Evolutionary conservation across 2,113 vertebrate genomes (phyloP), one percentile per base, ranked within the genome.

Genomic region (Rhynchomys soricoides): DNA sequence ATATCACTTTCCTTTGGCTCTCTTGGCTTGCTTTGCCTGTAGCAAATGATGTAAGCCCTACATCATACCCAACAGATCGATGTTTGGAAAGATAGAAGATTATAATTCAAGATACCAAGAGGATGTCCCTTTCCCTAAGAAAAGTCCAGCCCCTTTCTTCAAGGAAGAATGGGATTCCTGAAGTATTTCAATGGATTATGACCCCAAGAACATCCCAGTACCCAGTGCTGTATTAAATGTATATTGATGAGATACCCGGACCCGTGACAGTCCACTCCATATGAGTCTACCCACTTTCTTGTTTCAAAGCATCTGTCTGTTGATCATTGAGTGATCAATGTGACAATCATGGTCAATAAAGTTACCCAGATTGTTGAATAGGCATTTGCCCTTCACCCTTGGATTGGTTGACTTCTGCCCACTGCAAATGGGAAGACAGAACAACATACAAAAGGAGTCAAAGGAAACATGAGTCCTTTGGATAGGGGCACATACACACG

Each of bases 351-450:
- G 86, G 94, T 94, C 95, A 86, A 45, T n/a, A 70, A 95, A 97
- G 31, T 22, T 81, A 64, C 73, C 50, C 52, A 92, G n/a, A 77
- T 50, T 29, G 40, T 89, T 95, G 21, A 78, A 3, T 78, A 31
- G 64, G 48, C 6, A 29, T 89, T 90, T 95, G 52, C 1, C 40
- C 82, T 85, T 71, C 15, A 77, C 68, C 40, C 37, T 83, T 88
- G 83, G 59, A 87, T 97, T 96, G 95, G 92, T 81, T 97, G 89
- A 93, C 86, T 79, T 97, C 57, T 86, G 48, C 12, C 24, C 45
- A 48, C 57, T 13, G 19, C 48, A 93, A 83, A 40, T 37, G 24
- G 40, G 34, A 79, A 93, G n/a, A 88, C 1, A 43, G 43, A 29
- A 75, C 31, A 90, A 34, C 37, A 43, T 37, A 68, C 52, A 66